Evolutionary conservation across 2,113 vertebrate species (phyloP).

Genomic region (Lepus americanus): DNA sequence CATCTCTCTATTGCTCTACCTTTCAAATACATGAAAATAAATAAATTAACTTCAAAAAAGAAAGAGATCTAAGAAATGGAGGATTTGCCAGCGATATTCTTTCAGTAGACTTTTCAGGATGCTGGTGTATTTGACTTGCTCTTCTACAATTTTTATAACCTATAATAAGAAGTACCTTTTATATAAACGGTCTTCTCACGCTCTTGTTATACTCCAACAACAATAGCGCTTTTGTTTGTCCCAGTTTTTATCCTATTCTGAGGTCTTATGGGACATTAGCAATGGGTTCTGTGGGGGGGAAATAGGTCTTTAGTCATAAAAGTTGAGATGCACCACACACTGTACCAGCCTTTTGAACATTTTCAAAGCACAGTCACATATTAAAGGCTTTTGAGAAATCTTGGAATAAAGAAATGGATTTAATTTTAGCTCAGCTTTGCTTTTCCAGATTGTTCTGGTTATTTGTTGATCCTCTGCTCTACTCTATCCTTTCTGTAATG

Average conservation of each 20-base stretch:
- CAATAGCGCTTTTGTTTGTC: constrained; percentile 2
- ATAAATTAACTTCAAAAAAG: no score
- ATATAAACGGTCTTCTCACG: background rate
- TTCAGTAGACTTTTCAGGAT: background rate
- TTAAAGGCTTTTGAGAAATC: background rate
- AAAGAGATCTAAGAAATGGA: background rate
- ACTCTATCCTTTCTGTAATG: background rate
- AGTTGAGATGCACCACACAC: background rate
- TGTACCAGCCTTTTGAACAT: background rate
- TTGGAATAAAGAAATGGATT: background rate
- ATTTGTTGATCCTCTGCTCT: background rate
- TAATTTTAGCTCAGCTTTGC: background rate
- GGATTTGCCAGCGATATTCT: background rate
- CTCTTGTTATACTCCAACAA: background rate
- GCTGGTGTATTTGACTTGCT: background rate
- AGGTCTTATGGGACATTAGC: background rate
- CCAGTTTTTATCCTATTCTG: constrained; percentile 11
- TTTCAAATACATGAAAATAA: no score
- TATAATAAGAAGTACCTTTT: background rate
- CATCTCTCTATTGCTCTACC: no score
- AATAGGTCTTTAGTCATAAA: background rate
- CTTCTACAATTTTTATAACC: background rate
- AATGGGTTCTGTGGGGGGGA: background rate
- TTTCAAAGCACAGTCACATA: background rate
- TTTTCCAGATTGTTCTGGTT: background rate